A percentile compares a stretch with the other conserved stretches of the same genome.
These are phyloP conservation scores for Drosophila meridionalis DNA, from an alignment of 2,888 invertebrate genomes.

Conservation along the genomic window DNA sequence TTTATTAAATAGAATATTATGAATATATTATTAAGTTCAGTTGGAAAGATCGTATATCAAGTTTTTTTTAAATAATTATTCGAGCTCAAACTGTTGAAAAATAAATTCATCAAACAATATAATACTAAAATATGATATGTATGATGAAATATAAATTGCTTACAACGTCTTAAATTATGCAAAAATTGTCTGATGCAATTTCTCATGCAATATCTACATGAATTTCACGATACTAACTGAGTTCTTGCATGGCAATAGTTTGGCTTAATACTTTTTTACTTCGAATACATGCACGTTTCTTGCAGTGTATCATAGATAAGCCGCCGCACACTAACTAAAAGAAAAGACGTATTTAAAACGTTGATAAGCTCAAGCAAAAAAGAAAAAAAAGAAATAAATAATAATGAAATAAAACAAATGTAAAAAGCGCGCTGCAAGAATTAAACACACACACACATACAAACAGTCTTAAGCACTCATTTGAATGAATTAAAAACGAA, in stretches of 20 bases:
- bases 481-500: conserved; percentile 57
- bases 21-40: no score
- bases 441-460: conserved; percentile 41
- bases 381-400: conserved; percentile 8
- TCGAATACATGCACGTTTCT: conserved; percentile 6
- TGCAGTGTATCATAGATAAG: conserved; percentile 63
- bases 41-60: no score
- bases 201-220: background rate
- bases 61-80: background rate
- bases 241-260: background rate
- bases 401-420: conserved; percentile 21
- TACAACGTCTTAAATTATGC: background rate
- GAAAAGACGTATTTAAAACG: conserved; percentile 76
- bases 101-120: background rate
- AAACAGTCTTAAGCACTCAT: conserved; percentile 5
- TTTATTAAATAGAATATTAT: no score
- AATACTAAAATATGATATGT: background rate
- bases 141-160: no score
- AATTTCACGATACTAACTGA: background rate
- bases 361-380: conserved; percentile 61
- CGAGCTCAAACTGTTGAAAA: background rate
- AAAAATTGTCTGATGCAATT: conserved; percentile 4
- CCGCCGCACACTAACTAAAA: conserved; percentile 58
- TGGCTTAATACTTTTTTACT: background rate
- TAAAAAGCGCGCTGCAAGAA: conserved; percentile 75